phyloP scores from a whole-genome alignment of 2,113 vertebrate genomes.

The Oplegnathus fasciatus region DNA sequence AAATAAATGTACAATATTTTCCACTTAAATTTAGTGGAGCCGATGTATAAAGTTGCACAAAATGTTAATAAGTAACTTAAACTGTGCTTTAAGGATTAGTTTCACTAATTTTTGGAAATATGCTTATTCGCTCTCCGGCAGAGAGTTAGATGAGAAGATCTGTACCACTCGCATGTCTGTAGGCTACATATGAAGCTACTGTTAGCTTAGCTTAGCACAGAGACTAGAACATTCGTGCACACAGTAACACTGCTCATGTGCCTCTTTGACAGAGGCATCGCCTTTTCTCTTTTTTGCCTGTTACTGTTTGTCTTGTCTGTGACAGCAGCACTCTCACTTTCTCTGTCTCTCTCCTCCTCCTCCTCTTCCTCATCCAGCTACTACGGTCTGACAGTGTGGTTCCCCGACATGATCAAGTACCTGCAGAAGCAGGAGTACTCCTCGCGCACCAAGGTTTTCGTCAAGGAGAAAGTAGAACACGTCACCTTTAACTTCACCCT shows the following conservation, averaged over 20 bases:
- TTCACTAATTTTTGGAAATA: too few relatives aligned
- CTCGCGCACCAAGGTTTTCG: conserved; percentile 92
- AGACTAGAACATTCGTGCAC: neutral
- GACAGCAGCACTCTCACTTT: neutral
- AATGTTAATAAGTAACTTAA: neutral
- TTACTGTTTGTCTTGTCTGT: neutral
- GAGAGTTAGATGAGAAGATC: too few relatives aligned
- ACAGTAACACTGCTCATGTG: neutral
- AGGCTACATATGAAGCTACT: too few relatives aligned
- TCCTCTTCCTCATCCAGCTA: conserved; percentile 83
- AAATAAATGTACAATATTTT: too few relatives aligned
- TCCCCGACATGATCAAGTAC: conserved; percentile 99
- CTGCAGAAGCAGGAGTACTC: conserved; percentile 94
- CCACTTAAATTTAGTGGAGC: too few relatives aligned
- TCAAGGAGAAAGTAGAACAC: conserved; percentile 91
- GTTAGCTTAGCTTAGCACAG: too few relatives aligned
- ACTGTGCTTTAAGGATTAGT: too few relatives aligned
- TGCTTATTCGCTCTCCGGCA: too few relatives aligned
- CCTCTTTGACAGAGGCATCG: neutral
- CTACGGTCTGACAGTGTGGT: conserved; percentile 97
- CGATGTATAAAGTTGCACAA: too few relatives aligned
- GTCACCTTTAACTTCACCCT: conserved; percentile 98
- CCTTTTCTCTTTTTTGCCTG: neutral
- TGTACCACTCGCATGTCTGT: too few relatives aligned
- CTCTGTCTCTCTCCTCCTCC: neutral